Conservation (phyloP, 2,888 invertebrate genomes). For the Griposia aprilina region DNA sequence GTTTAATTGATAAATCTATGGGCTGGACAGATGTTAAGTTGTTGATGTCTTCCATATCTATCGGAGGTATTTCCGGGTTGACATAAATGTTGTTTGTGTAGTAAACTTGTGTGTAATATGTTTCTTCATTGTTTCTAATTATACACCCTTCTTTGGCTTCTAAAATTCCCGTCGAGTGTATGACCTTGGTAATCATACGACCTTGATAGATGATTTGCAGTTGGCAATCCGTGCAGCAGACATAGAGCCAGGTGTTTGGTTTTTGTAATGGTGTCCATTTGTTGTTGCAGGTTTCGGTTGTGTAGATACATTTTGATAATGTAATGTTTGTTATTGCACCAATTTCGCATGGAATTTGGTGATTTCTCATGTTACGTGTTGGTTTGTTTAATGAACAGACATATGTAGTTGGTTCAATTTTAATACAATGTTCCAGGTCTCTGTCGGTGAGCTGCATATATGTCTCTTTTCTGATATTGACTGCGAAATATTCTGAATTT, state of each 20-base stretch:
- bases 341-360: not conserved
- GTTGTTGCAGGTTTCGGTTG: not conserved
- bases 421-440: no score
- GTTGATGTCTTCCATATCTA: not conserved
- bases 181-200: not conserved
- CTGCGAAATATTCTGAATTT: not conserved
- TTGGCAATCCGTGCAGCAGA: slow-evolving; percentile 3
- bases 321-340: no score
- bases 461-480: no score
- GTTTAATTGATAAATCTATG: not conserved
- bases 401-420: not conserved
- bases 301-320: not conserved
- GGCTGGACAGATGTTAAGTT: slow-evolving; percentile 3
- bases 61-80: not conserved
- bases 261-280: slow-evolving; percentile 6
- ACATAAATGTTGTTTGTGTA: not conserved
- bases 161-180: not conserved
- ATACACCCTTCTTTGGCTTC: not conserved
- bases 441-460: no score
- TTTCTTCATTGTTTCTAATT: slow-evolving; percentile 2
- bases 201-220: slow-evolving; percentile 2
- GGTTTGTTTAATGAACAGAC: not conserved
- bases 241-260: slow-evolving; percentile 5
- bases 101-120: not conserved
- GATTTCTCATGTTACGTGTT: not conserved